Conservation (phyloP, 2,888 invertebrate genomes). For the Meliscaeva auricollis region DNA sequence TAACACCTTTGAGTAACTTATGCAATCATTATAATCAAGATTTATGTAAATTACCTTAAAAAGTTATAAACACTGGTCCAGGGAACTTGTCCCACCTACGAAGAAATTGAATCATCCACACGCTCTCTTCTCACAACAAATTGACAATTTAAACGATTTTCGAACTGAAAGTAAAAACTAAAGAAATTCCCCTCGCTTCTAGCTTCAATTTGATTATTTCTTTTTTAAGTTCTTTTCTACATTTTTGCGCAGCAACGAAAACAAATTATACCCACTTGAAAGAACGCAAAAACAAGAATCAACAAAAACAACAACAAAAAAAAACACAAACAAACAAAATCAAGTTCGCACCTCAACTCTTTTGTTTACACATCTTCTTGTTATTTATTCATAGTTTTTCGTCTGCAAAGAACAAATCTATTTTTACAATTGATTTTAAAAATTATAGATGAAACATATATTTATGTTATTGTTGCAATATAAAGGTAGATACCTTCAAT, state of each 20-base stretch:
- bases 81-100: conserved; percentile 47
- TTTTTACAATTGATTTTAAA: conserved; percentile 61
- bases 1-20: not conserved
- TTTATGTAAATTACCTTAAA: conserved; percentile 38
- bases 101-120: not conserved
- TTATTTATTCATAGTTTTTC: conserved; percentile 9
- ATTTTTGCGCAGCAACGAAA: not conserved
- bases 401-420: not conserved
- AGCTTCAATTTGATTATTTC: not conserved
- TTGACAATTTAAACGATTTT: not conserved
- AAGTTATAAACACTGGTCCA: conserved; percentile 37
- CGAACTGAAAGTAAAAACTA: conserved; percentile 26
- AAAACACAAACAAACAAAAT: conserved; percentile 21
- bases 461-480: conserved; percentile 24
- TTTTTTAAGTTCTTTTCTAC: not conserved
- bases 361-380: conserved; percentile 43
- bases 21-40: not conserved
- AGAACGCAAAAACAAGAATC: conserved; percentile 39
- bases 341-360: conserved; percentile 62
- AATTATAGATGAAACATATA: conserved; percentile 46
- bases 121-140: not conserved
- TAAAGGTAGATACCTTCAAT: not conserved
- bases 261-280: not conserved
- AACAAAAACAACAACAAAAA: not conserved
- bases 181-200: conserved; percentile 6